Percentiles rank a stretch among this genome's conserved stretches.
phyloP scores from a whole-genome alignment of 92 coral and sea anemone species.

The Muricea muricata region DNA sequence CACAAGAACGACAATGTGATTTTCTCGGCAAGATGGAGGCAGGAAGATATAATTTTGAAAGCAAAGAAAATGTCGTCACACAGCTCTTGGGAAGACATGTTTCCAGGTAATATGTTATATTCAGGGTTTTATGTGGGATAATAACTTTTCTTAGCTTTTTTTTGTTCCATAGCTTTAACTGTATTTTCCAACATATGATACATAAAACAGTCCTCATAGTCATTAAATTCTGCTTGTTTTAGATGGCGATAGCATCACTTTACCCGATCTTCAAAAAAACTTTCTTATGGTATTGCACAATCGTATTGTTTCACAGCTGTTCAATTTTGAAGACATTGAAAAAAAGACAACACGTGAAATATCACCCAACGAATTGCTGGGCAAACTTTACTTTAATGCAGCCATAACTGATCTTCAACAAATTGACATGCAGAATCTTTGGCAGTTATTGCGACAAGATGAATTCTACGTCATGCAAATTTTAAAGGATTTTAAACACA shows the following conservation, averaged over 20 bases:
- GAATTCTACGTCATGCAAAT: constrained; percentile 83
- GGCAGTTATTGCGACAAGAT: constrained; percentile 80
- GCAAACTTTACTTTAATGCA: constrained; percentile 74
- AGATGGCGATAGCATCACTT: background rate
- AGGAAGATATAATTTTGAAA: constrained; percentile 73
- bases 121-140: too few species aligned
- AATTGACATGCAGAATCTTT: constrained; percentile 79
- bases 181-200: too few species aligned
- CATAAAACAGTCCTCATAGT: background rate
- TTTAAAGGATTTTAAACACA: constrained; percentile 73
- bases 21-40: constrained; percentile 81
- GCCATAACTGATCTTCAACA: constrained; percentile 54
- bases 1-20: constrained; percentile 89
- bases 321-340: constrained; percentile 45
- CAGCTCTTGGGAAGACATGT: background rate
- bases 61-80: constrained; percentile 69
- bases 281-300: constrained; percentile 59
- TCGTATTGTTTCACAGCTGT: constrained; percentile 44
- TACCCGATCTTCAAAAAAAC: background rate
- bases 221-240: background rate
- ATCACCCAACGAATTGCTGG: constrained; percentile 60
- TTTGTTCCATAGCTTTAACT: too few species aligned
- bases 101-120: too few species aligned
- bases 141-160: too few species aligned
- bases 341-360: constrained; percentile 43